Percentiles rank a stretch among this genome's conserved stretches.
Conservation (phyloP, 2,888 invertebrate species). For the Lissonota sp. region DNA sequence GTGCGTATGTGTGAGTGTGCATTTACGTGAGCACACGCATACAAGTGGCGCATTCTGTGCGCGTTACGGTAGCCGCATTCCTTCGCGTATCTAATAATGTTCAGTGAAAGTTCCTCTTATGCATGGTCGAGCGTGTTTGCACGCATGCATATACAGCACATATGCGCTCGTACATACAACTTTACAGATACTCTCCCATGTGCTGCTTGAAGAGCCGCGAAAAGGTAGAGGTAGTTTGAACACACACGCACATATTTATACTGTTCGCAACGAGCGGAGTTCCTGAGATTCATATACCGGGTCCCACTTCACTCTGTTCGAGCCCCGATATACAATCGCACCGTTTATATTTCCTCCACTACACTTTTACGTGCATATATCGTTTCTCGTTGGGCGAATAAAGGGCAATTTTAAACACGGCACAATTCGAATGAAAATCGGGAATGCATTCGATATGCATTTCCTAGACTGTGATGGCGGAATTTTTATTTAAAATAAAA, state of each 20-base stretch:
- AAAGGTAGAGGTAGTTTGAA: conserved; percentile 34
- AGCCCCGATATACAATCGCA: conserved; percentile 45
- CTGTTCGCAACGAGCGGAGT: conserved; percentile 44
- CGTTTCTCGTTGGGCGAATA: conserved; percentile 20
- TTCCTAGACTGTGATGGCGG: too few species aligned
- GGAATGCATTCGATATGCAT: too few species aligned
- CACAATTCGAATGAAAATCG: too few species aligned
- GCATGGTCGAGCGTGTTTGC: conserved; percentile 78
- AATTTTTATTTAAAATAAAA: too few species aligned
- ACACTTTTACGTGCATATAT: conserved; percentile 33
- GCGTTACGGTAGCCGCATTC: conserved; percentile 82
- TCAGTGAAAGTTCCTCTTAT: conserved; percentile 81
- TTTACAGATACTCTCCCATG: conserved; percentile 18
- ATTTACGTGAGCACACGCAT: conserved; percentile 23
- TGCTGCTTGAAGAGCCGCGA: conserved; percentile 35
- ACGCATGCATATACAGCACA: conserved; percentile 70
- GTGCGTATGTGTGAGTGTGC: conserved; percentile 34
- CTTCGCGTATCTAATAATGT: conserved; percentile 82
- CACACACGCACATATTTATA: conserved; percentile 45
- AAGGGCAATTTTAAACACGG: too few species aligned
- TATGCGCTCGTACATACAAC: conserved; percentile 58
- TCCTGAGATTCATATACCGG: conserved; percentile 48
- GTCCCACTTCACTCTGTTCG: conserved; percentile 54
- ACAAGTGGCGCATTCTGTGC: conserved; percentile 59
- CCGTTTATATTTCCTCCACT: conserved; percentile 52